A percentile compares a stretch with the other conserved stretches of the same genome.
phyloP scores from a whole-genome alignment of 2,888 invertebrate species.

The Beris morrisii region DNA sequence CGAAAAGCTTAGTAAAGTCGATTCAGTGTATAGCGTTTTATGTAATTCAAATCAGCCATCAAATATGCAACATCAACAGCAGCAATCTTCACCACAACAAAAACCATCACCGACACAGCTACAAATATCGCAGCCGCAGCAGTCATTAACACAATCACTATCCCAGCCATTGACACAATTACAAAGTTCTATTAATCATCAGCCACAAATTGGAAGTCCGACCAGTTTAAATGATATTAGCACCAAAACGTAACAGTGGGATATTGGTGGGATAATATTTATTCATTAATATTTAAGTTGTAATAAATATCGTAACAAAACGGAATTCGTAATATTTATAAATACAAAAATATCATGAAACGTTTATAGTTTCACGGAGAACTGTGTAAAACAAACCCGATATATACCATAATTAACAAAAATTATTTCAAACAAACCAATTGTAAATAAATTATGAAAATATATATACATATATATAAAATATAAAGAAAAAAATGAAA shows the following conservation, averaged over 20 bases:
- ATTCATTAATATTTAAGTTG: conserved; percentile 56
- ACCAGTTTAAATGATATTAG: conserved; percentile 55
- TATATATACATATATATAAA: conserved; percentile 5
- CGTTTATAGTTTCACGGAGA: not conserved
- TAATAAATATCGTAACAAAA: conserved; percentile 15
- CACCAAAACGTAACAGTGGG: conserved; percentile 58
- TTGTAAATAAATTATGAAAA: conserved; percentile 12
- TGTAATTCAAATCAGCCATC: conserved; percentile 75
- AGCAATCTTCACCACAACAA: conserved; percentile 39
- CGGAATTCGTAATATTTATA: conserved; percentile 5
- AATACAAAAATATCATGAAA: conserved; percentile 7
- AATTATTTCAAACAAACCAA: not conserved
- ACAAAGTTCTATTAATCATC: conserved; percentile 41
- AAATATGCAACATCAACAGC: conserved; percentile 47
- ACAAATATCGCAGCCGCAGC: conserved; percentile 42
- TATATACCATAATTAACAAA: not conserved
- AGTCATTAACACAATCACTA: conserved; percentile 49
- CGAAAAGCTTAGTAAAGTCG: conserved; percentile 94
- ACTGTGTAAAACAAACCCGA: not conserved
- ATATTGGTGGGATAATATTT: too few species aligned
- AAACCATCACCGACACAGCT: conserved; percentile 36
- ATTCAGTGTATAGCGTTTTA: conserved; percentile 94
- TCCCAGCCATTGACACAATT: conserved; percentile 52
- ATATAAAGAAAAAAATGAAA: conserved; percentile 41
- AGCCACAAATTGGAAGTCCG: conserved; percentile 51